Base-by-base conservation (phyloP, 1,140 invertebrate species). In the Pachyrhynchus sulphureomaculatus region DNA sequence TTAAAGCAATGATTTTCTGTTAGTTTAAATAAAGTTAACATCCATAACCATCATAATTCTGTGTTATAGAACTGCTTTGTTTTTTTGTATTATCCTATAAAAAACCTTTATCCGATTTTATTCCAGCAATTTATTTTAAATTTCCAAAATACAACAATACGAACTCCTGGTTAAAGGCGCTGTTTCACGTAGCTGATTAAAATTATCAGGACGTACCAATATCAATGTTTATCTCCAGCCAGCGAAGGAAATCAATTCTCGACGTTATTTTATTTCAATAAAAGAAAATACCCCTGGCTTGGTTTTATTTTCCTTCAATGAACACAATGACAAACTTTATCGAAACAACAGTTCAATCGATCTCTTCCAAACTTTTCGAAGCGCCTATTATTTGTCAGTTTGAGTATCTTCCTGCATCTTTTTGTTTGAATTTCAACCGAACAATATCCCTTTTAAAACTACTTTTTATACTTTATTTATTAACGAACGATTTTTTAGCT, bases 251-350 rank as follows among this genome's bases (percentile, higher is more conserved):
- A 48, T 58, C 45, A 58, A 48, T 58, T 58, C 55, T 41, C 32
- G 26, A 56, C 36, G 53, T 56, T 56, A 56, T 56, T 56, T 45
- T 56, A 58, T 58, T 58, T 58, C 55, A 58, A 58, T 59, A 59
- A 59, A 51, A 59, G 45, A 32, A 59, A 51, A 59, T 59, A 59
- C 55, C 36, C 29, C 47, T 33, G 37, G 45, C 47, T 59, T 44
- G 45, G 57, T 52, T 59, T 59, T 59, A 59, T 59, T 59, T 59
- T 59, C 48, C 57, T 59, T 42, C 47, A 59, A 59, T 59, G 57
- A 59, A 59, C 57, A 59, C 57, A 59, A 52, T 47, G 57, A 59
- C 48, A 59, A 59, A 59, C 57, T 59, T 59, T 59, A 59, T 51
- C 57, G 57, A 51, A 34, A 44, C 57, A 59, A 59, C 57, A 42